Percentiles rank a stretch among this genome's conserved stretches.
Evolutionary conservation across 2,113 vertebrate genomes (phyloP).

Genomic region (Nesogale talazaci): DNA sequence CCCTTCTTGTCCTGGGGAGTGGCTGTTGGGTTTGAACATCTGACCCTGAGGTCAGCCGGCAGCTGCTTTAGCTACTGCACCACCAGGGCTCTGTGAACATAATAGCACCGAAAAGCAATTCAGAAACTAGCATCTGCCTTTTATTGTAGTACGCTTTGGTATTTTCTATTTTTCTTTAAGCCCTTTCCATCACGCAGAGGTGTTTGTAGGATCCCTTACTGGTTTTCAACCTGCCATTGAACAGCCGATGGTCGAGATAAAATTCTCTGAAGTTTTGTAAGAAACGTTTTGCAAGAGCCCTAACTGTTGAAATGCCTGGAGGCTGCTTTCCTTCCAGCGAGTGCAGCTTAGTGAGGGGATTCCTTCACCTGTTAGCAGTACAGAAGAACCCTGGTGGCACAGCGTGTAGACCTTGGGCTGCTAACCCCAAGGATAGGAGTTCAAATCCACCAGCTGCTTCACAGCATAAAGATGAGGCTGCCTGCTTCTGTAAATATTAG

Average conservation of each 20-base stretch:
- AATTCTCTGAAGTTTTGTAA: conserved; percentile 73
- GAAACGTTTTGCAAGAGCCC: conserved; percentile 76
- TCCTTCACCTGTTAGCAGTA: conserved; percentile 1
- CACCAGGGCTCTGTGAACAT: background rate
- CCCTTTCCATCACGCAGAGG: background rate
- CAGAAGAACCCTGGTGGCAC: too few species aligned
- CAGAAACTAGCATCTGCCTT: background rate
- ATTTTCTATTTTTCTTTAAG: background rate
- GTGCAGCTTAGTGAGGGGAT: conserved; percentile 1
- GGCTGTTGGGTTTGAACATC: background rate
- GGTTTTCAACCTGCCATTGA: background rate
- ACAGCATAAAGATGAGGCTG: too few species aligned
- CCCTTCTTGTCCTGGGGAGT: background rate
- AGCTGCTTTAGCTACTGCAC: background rate
- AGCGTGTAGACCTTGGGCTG: too few species aligned
- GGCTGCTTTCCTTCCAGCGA: conserved; percentile 57
- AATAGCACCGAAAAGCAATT: background rate
- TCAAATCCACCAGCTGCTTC: too few species aligned
- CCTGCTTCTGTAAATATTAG: too few species aligned
- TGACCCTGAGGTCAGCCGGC: background rate
- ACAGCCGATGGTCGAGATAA: conserved; percentile 59
- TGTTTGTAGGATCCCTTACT: conserved; percentile 35
- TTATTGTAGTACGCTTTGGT: background rate
- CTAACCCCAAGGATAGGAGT: too few species aligned
- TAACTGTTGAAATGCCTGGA: conserved; percentile 70